A percentile compares a stretch with the other conserved stretches of the same genome.
These are phyloP conservation scores for Holocentrus rufus DNA, from an alignment of 2,797 vertebrate species.

Conservation along the genomic window DNA sequence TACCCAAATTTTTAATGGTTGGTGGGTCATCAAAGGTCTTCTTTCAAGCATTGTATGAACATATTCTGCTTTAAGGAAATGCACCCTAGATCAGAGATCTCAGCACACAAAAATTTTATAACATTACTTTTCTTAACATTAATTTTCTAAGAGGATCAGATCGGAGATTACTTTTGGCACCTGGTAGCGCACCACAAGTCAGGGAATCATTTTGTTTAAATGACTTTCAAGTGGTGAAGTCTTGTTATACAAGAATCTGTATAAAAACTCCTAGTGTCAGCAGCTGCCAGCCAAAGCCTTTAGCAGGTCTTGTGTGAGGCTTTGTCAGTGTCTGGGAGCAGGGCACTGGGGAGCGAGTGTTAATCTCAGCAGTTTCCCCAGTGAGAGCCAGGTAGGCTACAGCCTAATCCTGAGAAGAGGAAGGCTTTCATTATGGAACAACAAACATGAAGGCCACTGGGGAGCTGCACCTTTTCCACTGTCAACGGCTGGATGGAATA, in stretches of 20 bases:
- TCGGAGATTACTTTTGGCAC: slow-evolving; percentile 3
- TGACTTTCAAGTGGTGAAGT: slow-evolving; percentile 41
- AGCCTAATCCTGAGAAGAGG: slow-evolving; percentile 63
- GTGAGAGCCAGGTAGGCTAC: slow-evolving; percentile 64
- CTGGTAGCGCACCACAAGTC: slow-evolving; percentile 1
- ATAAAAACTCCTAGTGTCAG: slow-evolving; percentile 48
- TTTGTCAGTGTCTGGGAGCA: slow-evolving; percentile 58
- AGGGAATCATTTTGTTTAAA: slow-evolving; percentile 35
- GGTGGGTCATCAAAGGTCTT: neutral
- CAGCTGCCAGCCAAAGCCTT: slow-evolving; percentile 55
- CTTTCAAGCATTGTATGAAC: no score
- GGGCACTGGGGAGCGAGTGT: slow-evolving; percentile 44
- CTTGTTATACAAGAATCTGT: slow-evolving; percentile 35
- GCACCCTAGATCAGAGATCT: slow-evolving; percentile 4
- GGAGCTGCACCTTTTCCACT: slow-evolving; percentile 57
- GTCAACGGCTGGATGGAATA: slow-evolving; percentile 48
- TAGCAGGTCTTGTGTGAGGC: slow-evolving; percentile 47
- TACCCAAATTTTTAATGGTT: neutral
- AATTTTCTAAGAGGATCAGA: slow-evolving; percentile 26
- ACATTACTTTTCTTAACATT: slow-evolving; percentile 10
- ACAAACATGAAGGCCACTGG: slow-evolving; percentile 56
- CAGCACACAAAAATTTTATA: neutral
- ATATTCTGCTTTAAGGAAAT: neutral
- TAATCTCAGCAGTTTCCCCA: slow-evolving; percentile 68
- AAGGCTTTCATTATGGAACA: slow-evolving; percentile 69